Base-by-base conservation (phyloP, 2,113 vertebrate species). In the Galbula dea region DNA sequence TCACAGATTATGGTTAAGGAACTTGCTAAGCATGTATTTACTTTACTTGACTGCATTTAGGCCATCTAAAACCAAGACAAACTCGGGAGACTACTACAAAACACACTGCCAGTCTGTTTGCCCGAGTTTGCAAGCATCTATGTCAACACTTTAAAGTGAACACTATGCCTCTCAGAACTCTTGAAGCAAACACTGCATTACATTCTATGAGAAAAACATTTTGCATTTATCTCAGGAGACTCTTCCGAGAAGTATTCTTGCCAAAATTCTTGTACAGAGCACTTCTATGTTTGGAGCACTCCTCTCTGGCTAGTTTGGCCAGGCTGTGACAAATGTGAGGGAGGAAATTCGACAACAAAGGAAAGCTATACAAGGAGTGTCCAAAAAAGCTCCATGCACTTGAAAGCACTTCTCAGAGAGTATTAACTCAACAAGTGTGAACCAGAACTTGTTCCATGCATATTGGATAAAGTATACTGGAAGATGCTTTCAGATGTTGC, bases 251-350 rank as follows among this genome's bases (percentile, higher is more conserved):
- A 39, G n/a, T 32, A 83, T 20, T 83, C 19, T 65, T 88, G 95
- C 88, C 92, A 96, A 79, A 86, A 91, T 57, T 83, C 43, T 85
- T 46, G n/a, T 36, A 91, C 78, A 94, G 94, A 92, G 73, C 75
- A 78, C 89, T 92, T 88, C 83, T 95, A 90, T 94, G 36, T 93
- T 90, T 82, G 83, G 74, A 93, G 52, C 80, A 92, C 83, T 83
- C 54, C 58, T 71, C 85, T 77, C 77, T 62, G 75, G 80, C 81
- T 54, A 76, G 49, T 54, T 92, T 71, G 78, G 86, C 32, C 83
- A 90, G 58, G 26, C 81, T 87, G 83, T 36, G 41, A 92, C 58
- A 83, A 93, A 74, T 69, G 45, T 2, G 37, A 82, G 48, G 36
- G 69, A 92, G 37, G 69, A 88, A 91, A 92, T 66, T 26, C 18